Conservation (phyloP, 1,140 invertebrate species). For the Triops cancriformis region DNA sequence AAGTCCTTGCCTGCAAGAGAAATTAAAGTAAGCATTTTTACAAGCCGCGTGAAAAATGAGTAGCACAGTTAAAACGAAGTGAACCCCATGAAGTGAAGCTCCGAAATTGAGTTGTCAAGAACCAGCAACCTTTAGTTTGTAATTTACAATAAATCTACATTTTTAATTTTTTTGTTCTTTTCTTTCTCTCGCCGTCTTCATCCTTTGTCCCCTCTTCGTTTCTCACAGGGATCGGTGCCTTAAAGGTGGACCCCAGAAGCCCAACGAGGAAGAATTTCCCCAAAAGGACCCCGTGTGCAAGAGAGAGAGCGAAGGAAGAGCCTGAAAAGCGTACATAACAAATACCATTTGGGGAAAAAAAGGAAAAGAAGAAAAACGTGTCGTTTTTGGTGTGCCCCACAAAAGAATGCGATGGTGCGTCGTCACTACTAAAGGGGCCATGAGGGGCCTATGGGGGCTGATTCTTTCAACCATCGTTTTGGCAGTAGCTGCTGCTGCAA, state of each 20-base stretch:
- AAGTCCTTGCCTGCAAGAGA: not conserved
- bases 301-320: not conserved
- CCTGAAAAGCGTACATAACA: not conserved
- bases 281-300: not conserved
- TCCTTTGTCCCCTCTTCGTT: too few species aligned
- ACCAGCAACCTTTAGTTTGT: not conserved
- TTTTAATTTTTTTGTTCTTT: not conserved
- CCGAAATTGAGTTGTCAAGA: conserved; percentile 1
- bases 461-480: not conserved
- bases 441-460: conserved; percentile 8
- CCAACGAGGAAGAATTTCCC: too few species aligned
- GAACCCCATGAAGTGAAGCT: not conserved
- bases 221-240: too few species aligned
- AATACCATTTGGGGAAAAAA: too few species aligned
- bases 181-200: too few species aligned
- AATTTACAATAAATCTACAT: not conserved
- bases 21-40: not conserved
- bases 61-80: too few species aligned
- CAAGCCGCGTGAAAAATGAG: not conserved
- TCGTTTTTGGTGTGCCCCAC: not conserved
- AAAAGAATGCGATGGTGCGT: not conserved
- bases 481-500: not conserved
- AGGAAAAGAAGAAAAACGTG: too few species aligned
- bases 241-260: too few species aligned
- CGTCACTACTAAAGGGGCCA: not conserved